Evolutionary conservation across 2,797 vertebrate species (phyloP).

Genomic region (Gallinago nigripennis): DNA sequence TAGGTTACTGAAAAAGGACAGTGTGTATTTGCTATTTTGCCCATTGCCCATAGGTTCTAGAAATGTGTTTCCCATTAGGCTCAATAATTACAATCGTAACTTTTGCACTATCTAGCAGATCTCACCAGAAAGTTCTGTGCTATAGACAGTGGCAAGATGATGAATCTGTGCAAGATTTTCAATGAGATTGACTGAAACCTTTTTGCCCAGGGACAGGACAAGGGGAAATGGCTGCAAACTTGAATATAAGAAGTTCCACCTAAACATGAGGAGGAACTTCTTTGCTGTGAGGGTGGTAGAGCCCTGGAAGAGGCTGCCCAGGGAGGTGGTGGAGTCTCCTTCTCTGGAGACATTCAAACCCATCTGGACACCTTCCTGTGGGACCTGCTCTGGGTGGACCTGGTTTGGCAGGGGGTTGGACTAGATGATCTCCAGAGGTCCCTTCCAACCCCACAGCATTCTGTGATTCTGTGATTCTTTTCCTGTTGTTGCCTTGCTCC

Average conservation of each 20-base stretch:
- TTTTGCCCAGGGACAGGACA: not conserved
- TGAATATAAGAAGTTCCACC: too few species aligned
- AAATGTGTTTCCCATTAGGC: not conserved
- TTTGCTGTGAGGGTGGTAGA: too few species aligned
- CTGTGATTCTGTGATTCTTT: not conserved
- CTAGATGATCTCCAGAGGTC: too few species aligned
- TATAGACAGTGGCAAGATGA: not conserved
- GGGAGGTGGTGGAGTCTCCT: too few species aligned
- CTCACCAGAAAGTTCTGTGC: not conserved
- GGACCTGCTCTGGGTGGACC: too few species aligned
- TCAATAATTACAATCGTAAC: not conserved
- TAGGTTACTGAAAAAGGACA: not conserved
- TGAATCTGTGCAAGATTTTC: not conserved
- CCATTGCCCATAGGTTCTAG: not conserved
- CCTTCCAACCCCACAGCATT: too few species aligned
- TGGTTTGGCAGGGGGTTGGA: too few species aligned
- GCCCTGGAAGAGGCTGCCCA: too few species aligned
- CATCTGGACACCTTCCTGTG: too few species aligned
- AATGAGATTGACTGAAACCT: not conserved
- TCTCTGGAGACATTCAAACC: too few species aligned
- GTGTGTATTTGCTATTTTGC: not conserved
- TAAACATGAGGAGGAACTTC: too few species aligned
- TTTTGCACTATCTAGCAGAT: not conserved
- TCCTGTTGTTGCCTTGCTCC: slow-evolving; percentile 3
- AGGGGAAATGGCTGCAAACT: too few species aligned